phyloP scores from a whole-genome alignment of 2,113 vertebrate genomes.

The Paradisaea rubra region DNA sequence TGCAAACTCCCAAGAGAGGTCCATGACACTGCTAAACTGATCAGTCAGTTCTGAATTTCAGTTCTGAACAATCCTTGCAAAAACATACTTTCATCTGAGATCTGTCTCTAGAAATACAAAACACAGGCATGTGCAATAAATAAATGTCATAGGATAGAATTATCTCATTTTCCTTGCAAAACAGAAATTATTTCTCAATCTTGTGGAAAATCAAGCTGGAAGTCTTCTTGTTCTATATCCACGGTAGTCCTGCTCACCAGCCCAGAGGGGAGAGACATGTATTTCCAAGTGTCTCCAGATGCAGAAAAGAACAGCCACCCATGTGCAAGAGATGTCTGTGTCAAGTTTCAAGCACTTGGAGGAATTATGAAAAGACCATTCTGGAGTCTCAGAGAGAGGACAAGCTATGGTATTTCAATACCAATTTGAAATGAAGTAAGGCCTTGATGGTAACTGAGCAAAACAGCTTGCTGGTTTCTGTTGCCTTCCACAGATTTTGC shows the following conservation, averaged over 20 bases:
- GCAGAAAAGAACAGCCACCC: neutral
- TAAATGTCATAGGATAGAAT: neutral
- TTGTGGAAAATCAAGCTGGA: neutral
- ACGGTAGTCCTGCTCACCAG: neutral
- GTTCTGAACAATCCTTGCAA: neutral
- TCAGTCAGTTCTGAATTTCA: neutral
- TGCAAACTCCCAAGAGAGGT: neutral
- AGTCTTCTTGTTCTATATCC: neutral
- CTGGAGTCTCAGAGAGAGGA: neutral
- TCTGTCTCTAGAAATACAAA: neutral
- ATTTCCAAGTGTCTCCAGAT: neutral
- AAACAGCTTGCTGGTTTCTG: neutral
- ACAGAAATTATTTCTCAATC: neutral
- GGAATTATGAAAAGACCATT: neutral
- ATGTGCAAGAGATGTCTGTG: fast-evolving
- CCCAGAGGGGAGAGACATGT: neutral
- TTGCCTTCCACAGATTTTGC: neutral
- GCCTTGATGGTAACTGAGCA: neutral
- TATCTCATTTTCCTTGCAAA: neutral
- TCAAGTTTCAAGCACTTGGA: neutral
- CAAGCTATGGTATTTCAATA: neutral
- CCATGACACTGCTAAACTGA: neutral
- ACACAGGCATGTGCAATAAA: neutral
- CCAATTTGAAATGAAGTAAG: neutral
- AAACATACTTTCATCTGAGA: neutral